Percentiles rank a stretch among this genome's conserved stretches.
phyloP scores from a whole-genome alignment of 2,888 invertebrate species.

The Abrostola tripartita region DNA sequence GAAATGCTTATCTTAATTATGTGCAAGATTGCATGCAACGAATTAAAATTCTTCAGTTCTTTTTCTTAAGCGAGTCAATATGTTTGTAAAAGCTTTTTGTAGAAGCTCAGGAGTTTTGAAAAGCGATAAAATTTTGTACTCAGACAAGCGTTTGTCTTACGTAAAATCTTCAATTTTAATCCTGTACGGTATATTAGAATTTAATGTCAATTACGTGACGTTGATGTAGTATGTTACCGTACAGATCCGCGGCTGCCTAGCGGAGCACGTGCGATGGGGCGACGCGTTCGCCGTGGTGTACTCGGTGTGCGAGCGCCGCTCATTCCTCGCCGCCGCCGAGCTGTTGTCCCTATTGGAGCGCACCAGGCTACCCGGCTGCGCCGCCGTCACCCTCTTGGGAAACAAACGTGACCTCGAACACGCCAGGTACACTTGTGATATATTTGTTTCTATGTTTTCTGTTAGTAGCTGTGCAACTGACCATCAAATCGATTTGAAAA shows the following conservation, averaged over 20 bases:
- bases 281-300: conserved; percentile 95
- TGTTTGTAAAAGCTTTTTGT: background rate
- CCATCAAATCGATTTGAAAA: too few relatives aligned
- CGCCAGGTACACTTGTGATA: conserved; percentile 88
- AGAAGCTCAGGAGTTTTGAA: background rate
- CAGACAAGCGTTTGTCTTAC: background rate
- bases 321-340: conserved; percentile 90
- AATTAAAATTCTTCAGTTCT: conserved; percentile 2
- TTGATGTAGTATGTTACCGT: conserved; percentile 39
- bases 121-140: background rate
- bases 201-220: background rate
- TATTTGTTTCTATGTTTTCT: too few relatives aligned
- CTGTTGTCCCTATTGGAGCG: conserved; percentile 91
- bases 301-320: conserved; percentile 89
- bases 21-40: background rate
- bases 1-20: conserved; percentile 4
- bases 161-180: background rate
- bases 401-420: conserved; percentile 95
- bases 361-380: conserved; percentile 92
- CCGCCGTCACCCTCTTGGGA: conserved; percentile 92
- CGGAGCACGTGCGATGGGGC: conserved; percentile 94
- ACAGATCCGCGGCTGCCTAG: conserved; percentile 92
- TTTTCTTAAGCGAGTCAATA: background rate
- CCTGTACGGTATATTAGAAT: background rate
- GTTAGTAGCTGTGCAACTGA: background rate